Base-by-base conservation (phyloP, 2,888 invertebrate species). In the Rhamnusium bicolor region DNA sequence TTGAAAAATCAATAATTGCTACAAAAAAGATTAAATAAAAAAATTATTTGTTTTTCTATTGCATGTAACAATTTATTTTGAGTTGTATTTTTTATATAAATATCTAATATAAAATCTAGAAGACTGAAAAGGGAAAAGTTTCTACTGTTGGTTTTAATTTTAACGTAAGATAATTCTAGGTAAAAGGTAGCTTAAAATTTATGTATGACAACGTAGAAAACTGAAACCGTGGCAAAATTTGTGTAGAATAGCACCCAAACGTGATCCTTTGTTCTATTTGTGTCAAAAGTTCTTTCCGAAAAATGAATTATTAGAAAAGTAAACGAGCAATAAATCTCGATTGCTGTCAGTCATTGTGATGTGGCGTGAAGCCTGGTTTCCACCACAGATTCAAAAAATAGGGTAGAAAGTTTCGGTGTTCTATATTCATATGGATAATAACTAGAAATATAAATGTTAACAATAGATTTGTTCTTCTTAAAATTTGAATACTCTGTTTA, bases 231-330 rank as follows among this genome's bases (percentile, higher is more conserved):
- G 69, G 69, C 75, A 56, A 77, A 77, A 77, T 75, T 80, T 79
- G 77, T 75, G 74, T 76, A 77, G 73, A 79, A 73, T 78, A 78
- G 79, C 80, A 79, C 81, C 69, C 70, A 68, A 83, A 83, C 83
- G 81, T 81, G 80, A 81, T 80, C 84, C 84, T 85, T 87, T 87
- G 87, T 87, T 87, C 87, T 86, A 85, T 86, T 86, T 85, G 85
- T 85, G 86, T 86, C 86, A 85, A 83, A 83, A 85, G 82, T 84
- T 84, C 84, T 85, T 85, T 85, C 83, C 81, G 83, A 86, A 87
- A 87, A 87, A 87, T 88, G 88, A 88, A 88, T 87, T 87, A 88
- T 88, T 88, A 87, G 87, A 84, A 84, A 86, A 86, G 86, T 86
- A 86, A 87, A 87, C 86, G 84, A 85, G 87, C 86, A 86, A 88